These are phyloP conservation scores for Drosophila prosaltans DNA, from an alignment of 1,140 invertebrate species.

Conservation along the genomic window DNA sequence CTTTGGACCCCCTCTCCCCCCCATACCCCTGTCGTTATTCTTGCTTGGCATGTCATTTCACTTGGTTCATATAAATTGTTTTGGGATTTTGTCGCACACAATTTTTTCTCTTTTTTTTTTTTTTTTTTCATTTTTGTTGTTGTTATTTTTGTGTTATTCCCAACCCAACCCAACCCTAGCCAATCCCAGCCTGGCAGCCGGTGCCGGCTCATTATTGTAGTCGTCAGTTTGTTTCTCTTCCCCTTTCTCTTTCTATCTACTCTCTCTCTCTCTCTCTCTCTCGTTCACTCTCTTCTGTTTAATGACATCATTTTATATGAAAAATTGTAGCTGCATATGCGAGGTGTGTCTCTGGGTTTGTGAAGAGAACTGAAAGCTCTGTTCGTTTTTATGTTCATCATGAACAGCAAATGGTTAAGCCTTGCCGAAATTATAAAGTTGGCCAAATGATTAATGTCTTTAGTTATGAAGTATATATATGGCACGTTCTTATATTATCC, in stretches of 20 bases:
- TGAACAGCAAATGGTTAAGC: conserved; percentile 35
- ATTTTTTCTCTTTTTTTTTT: conserved; percentile 12
- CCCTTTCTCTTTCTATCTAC: conserved; percentile 22
- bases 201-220: conserved; percentile 68
- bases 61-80: conserved; percentile 72
- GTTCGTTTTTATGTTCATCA: conserved; percentile 8
- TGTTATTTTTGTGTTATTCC: conserved; percentile 33
- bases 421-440: conserved; percentile 76
- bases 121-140: conserved; percentile 13
- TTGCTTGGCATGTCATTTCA: conserved; percentile 55
- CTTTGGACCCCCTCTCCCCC: neutral
- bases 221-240: conserved; percentile 70
- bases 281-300: conserved; percentile 47
- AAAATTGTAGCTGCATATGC: conserved; percentile 70
- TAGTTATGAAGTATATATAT: conserved; percentile 32
- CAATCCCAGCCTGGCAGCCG: conserved; percentile 43
- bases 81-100: conserved; percentile 69
- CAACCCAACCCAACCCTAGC: neutral
- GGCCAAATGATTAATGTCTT: conserved; percentile 71
- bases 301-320: conserved; percentile 78
- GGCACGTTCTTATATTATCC: conserved; percentile 54
- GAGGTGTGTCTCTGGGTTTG: conserved; percentile 4
- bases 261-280: conserved; percentile 26
- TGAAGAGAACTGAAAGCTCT: neutral
- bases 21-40: conserved; percentile 13